These are phyloP conservation scores for Pseudomyrmex pallidus DNA, from an alignment of 1,140 invertebrate genomes.

Conservation along the genomic window DNA sequence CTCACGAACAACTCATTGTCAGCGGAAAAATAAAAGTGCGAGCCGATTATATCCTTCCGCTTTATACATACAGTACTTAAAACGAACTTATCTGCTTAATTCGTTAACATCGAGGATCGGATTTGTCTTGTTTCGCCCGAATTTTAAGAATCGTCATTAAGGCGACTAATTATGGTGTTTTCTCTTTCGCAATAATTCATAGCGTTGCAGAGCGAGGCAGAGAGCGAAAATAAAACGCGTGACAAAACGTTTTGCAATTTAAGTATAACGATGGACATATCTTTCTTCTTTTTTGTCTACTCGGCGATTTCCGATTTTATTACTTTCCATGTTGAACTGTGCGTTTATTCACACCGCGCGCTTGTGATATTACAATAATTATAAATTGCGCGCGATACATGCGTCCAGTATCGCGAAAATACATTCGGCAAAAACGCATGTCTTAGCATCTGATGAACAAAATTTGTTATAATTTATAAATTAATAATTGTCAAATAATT, in stretches of 20 bases:
- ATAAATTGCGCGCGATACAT: slow-evolving; percentile 55
- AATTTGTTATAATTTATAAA: slow-evolving; percentile 11
- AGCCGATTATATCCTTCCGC: not conserved
- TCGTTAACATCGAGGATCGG: slow-evolving; percentile 1
- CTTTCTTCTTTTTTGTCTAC: not conserved
- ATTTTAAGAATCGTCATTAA: slow-evolving; percentile 56
- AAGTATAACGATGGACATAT: slow-evolving; percentile 39
- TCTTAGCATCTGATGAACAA: slow-evolving; percentile 8
- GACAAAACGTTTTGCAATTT: slow-evolving; percentile 63
- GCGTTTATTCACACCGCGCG: slow-evolving; percentile 54
- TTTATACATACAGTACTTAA: not conserved
- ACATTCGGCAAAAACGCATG: not conserved
- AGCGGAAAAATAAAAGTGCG: slow-evolving; percentile 30
- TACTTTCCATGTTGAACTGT: slow-evolving; percentile 61
- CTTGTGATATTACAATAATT: slow-evolving; percentile 25
- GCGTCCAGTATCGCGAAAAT: slow-evolving; percentile 36
- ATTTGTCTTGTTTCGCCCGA: slow-evolving; percentile 40
- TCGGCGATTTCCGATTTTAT: slow-evolving; percentile 31
- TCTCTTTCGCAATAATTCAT: slow-evolving; percentile 47
- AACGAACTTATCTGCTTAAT: slow-evolving; percentile 8
- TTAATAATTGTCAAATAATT: too few relatives aligned
- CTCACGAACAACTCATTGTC: not conserved
- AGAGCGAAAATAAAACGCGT: slow-evolving; percentile 49
- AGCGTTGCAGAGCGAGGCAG: slow-evolving; percentile 15
- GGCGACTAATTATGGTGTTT: slow-evolving; percentile 53